phyloP scores from a whole-genome alignment of 2,797 vertebrate genomes.

The Brachyalestes nurse region DNA sequence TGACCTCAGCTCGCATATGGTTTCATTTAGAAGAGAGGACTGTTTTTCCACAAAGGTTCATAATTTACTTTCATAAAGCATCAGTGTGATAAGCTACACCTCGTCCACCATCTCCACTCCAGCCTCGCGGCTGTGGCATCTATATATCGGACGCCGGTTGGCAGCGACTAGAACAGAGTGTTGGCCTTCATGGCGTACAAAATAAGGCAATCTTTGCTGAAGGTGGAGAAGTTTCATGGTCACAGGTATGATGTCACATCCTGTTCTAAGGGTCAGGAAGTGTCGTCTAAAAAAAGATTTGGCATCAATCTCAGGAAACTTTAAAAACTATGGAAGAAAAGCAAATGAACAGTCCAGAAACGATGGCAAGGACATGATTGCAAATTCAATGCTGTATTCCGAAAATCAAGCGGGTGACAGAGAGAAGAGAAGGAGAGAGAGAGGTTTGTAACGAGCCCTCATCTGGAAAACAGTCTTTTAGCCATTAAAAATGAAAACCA shows the following conservation, averaged over 20 bases:
- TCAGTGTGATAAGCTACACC: conserved; percentile 81
- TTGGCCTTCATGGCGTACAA: neutral
- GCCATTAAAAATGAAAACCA: conserved; percentile 42
- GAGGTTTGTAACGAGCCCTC: conserved; percentile 13
- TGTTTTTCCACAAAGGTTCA: conserved; percentile 76
- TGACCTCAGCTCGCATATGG: conserved; percentile 80
- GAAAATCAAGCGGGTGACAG: conserved; percentile 8
- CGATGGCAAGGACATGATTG: neutral
- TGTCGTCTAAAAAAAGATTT: conserved; percentile 76
- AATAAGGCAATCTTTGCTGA: conserved; percentile 19
- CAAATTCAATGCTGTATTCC: neutral
- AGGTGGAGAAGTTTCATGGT: conserved; percentile 42
- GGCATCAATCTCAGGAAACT: conserved; percentile 72
- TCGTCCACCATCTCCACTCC: conserved; percentile 75
- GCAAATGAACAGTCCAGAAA: conserved; percentile 52
- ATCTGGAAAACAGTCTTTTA: conserved; percentile 52
- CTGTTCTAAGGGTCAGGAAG: conserved; percentile 76
- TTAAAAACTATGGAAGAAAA: conserved; percentile 62
- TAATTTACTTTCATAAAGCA: conserved; percentile 83
- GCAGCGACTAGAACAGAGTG: neutral
- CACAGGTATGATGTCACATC: conserved; percentile 74
- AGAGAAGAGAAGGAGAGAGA: neutral
- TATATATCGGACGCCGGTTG: neutral
- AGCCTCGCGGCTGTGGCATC: neutral
- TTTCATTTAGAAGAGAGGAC: conserved; percentile 75